Base-by-base conservation (phyloP, 1,140 invertebrate species). In the Bilobella aurantiaca region DNA sequence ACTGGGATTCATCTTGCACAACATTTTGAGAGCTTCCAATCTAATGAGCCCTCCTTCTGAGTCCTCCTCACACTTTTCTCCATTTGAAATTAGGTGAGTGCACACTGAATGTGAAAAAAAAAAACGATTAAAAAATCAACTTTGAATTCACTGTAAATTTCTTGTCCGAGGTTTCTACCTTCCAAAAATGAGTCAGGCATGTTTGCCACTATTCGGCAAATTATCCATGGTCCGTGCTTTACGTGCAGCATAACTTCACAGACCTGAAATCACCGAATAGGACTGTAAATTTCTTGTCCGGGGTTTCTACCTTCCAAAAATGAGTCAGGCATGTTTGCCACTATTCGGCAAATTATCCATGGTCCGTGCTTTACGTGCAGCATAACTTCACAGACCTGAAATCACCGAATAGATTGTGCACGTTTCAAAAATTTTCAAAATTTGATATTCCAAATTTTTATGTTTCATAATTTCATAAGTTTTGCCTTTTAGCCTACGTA, bases 121-220 rank as follows among this genome's bases (percentile, higher is more conserved):
- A 73, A 70, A 73, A 62, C 65, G 70, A 71, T 72, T 62, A 56
- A 65, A 63, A 30, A 27, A 5, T 62, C 25, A 66, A 29, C 65
- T 34, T 63, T 53, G 0, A 32, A 53, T 29, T 62, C 2, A n/a
- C n/a, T n/a, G n/a, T n/a, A n/a, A n/a, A n/a, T n/a, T 27, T 16
- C n/a, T 2, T 14, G 32, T 53, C n/a, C 31, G 60, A 47, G 3
- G n/a, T n/a, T n/a, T 31, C 25, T 80, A 89, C 87, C 87, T 83
- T 96, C 92, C 74, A 85, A 84, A 77, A 96, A 95, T 74, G 85
- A 87, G 74, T 97, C 93, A 3, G 94, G 93, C 80, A 90, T 90
- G 77, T 98, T 98, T 14, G 81, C 92, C 83, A 74, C 94, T 83
- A 78, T 89, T 80, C 84, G 87, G 74, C 91, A 93, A 69, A 98